Base-by-base conservation (phyloP, 2,113 vertebrate species). In the Trogon melanurus region DNA sequence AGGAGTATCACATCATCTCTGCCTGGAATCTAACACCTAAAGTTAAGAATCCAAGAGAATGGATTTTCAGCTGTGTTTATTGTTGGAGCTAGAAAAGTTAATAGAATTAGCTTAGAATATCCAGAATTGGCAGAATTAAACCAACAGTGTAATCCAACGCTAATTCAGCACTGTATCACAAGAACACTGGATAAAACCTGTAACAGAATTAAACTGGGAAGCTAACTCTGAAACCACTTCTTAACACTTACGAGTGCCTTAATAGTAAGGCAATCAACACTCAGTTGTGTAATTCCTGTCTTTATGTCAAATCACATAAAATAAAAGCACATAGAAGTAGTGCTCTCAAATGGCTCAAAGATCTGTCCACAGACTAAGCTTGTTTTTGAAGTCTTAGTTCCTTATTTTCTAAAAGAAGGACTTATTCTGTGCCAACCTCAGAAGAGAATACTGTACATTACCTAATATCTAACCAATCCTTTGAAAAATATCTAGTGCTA, bases 321-420 rank as follows among this genome's bases (percentile, higher is more conserved):
- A 72, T 27, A 66, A 66, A 87, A 93, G n/a, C 30, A 79, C 14
- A 64, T 3, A 74, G 54, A 91, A 56, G 85, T 4, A 67, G 27
- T 48, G 32, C 18, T 94, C 44, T 87, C n/a, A 72, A 65, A 23
- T 21, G 41, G 29, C 34, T 65, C 22, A 62, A 50, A 85, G 15
- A 48, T 18, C 4, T 5, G 3, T 47, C 47, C 54, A 70, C 51
- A 81, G 23, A 79, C 18, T 80, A 72, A 67, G 48, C 20, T 88
- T 81, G 26, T 92, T 89, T 93, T 93, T 78, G 48, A 72, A 67
- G 34, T 67, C 34, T 90, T 27, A n/a, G 48, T 66, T 91, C 27
- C 27, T 87, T 81, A n/a, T 90, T 79, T 85, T 80, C 66, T 91
- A 91, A 93, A 92, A 88, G 66, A 84, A 91, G 30, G 29, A 70